These are phyloP conservation scores for Paguma larvata DNA, from an alignment of 2,797 vertebrate genomes.

Conservation along the genomic window DNA sequence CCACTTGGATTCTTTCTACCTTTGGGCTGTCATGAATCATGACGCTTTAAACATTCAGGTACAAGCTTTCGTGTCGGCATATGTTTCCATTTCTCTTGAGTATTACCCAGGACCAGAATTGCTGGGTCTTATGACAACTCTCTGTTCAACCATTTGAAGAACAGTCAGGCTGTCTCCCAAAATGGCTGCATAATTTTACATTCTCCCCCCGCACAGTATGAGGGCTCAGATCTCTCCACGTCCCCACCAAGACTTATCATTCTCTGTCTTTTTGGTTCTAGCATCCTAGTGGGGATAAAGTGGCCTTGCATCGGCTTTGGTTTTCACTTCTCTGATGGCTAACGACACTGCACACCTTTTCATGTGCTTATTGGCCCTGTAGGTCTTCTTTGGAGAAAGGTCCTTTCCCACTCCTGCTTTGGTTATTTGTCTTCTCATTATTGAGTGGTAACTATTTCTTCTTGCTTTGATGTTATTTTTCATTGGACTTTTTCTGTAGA, in stretches of 20 bases:
- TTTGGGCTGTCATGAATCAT: background rate
- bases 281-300: background rate
- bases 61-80: background rate
- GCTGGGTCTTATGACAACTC: background rate
- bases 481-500: background rate
- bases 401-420: background rate
- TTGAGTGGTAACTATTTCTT: background rate
- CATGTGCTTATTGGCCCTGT: background rate
- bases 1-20: background rate
- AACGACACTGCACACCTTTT: background rate
- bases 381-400: background rate
- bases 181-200: background rate
- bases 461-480: background rate
- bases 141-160: background rate
- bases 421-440: background rate
- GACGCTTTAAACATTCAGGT: background rate
- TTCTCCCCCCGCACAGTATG: background rate
- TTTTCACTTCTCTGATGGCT: background rate
- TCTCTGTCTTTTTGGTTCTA: background rate
- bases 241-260: background rate
- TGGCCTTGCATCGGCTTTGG: background rate
- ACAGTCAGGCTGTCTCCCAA: background rate
- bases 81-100: background rate
- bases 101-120: background rate
- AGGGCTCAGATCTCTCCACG: background rate